Evolutionary conservation across 2,888 invertebrate genomes (phyloP), one percentile per base, ranked within the genome.

Genomic region (Craniophora ligustri): DNA sequence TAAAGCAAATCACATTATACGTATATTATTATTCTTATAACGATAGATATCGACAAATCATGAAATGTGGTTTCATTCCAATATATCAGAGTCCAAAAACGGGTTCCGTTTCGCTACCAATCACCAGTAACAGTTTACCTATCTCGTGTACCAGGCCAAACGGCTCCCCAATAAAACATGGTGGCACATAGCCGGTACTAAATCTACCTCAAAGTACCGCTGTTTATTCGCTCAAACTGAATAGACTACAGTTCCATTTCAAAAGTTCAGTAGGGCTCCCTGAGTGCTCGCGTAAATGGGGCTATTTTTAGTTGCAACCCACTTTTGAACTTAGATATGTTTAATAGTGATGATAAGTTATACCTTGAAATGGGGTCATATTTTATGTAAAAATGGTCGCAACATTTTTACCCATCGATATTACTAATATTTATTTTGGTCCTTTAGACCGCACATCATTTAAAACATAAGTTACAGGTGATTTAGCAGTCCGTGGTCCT

Each of bases 231-330:
- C 47, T 57, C 38, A 45, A 55, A 56, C 58, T 54, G 62, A 79
- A 79, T 80, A 74, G 69, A 47, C 60, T 72, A 65, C 67, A 69
- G 70, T 65, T 66, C 60, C 75, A 64, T 81, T 78, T 76, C 67
- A 75, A 73, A 81, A 81, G 73, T 79, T 79, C 63, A 66, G 60
- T 60, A 35, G 58, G 39, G 28, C 56, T 56, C 59, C 51, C 54
- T 57, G 31, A 68, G 72, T 67, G 71, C 58, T 81, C 73, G 65
- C 71, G 70, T 79, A 79, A 84, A 85, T 77, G 79, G 76, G 75
- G 67, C 78, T 85, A 86, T 84, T 86, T 87, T 86, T 79, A 84
- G 76, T 45, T 16, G 7, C 18, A 30, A 32, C 34, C 31, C 31
- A 26, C n/a, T 47, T 41, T 32, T 41, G 5, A 46, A 35, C 10